Conservation (phyloP, 2,888 invertebrate species). For the Colostygia pectinataria region DNA sequence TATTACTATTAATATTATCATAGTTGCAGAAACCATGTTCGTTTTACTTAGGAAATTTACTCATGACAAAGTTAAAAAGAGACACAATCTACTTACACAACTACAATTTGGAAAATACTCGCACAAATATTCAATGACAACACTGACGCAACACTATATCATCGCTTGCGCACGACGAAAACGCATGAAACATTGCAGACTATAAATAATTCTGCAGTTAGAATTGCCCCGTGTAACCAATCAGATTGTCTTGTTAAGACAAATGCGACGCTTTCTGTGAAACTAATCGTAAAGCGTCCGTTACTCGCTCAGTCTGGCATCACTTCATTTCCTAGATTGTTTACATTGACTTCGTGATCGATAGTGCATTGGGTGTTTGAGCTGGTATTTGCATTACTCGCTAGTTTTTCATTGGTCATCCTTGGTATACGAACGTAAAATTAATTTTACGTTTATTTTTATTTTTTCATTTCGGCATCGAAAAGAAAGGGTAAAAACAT, state of each 20-base stretch:
- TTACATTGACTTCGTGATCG: constrained; percentile 3
- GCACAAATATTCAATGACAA: neutral
- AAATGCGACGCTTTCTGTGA: constrained; percentile 64
- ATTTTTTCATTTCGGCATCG: no score
- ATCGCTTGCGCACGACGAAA: constrained; percentile 39
- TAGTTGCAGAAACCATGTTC: no score
- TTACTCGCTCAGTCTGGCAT: constrained; percentile 9
- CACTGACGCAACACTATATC: constrained; percentile 28
- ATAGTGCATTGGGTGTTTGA: neutral
- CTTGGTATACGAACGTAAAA: no score
- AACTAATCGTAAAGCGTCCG: constrained; percentile 55
- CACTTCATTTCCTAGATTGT: constrained; percentile 14
- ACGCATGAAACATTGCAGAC: constrained; percentile 35
- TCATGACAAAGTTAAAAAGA: no score
- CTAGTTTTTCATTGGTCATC: no score
- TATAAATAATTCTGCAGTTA: constrained; percentile 51
- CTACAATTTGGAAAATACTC: no score
- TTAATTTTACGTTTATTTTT: no score
- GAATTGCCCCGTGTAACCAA: constrained; percentile 51
- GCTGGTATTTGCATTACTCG: neutral
- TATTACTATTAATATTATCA: no score
- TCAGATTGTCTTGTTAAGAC: constrained; percentile 60
- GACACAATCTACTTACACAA: no score
- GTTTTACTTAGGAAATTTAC: no score
- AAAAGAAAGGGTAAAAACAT: no score